A percentile compares a stretch with the other conserved stretches of the same genome.
Evolutionary conservation across 2,888 invertebrate species (phyloP).

Genomic region (Buathra laborator): DNA sequence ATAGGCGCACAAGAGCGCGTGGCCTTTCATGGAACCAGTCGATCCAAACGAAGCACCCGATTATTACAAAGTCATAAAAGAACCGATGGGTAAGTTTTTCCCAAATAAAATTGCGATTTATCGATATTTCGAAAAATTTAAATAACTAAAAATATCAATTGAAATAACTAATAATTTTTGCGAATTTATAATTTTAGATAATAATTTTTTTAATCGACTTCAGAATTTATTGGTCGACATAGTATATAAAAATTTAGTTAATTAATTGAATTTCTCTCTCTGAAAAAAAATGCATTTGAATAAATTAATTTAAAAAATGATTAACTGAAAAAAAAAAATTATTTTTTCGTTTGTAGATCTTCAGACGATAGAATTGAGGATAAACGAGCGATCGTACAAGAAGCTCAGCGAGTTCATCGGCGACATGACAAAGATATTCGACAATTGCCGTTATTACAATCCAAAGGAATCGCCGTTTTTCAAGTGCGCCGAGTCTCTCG

Average conservation of each 20-base stretch:
- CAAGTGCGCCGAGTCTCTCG: slow-evolving; percentile 97
- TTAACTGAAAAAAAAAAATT: slow-evolving; percentile 33
- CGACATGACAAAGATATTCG: slow-evolving; percentile 99
- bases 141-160: too few relatives aligned
- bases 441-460: slow-evolving; percentile 99
- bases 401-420: slow-evolving; percentile 97
- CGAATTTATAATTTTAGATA: not conserved
- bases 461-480: slow-evolving; percentile 98
- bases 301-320: slow-evolving; percentile 1
- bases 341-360: slow-evolving; percentile 89
- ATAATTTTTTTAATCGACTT: not conserved
- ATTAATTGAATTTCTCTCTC: too few relatives aligned
- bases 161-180: too few relatives aligned
- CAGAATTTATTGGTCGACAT: too few relatives aligned
- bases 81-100: slow-evolving; percentile 94
- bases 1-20: slow-evolving; percentile 97
- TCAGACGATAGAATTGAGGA: slow-evolving; percentile 95
- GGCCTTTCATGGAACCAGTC: slow-evolving; percentile 99
- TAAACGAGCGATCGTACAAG: slow-evolving; percentile 93
- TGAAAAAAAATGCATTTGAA: too few relatives aligned
- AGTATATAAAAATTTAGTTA: too few relatives aligned
- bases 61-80: slow-evolving; percentile 97
- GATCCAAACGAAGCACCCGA: slow-evolving; percentile 98
- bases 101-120: not conserved
- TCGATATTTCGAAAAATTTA: slow-evolving; percentile 16